Conservation (phyloP, 2,797 vertebrate genomes). For the Lagocephalus sceleratus region DNA sequence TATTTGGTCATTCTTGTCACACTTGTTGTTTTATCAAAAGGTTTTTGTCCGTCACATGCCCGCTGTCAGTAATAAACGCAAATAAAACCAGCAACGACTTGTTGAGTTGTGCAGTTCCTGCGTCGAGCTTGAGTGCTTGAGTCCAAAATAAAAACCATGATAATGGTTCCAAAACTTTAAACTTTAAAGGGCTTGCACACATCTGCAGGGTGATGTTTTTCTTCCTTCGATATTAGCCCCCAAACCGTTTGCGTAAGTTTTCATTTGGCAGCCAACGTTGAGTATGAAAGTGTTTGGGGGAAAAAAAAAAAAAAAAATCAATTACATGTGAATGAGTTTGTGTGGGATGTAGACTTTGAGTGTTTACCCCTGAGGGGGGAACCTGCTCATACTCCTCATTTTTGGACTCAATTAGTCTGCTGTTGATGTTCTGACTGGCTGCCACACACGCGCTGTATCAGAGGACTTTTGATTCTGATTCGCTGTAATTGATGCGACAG, state of each 20-base stretch:
- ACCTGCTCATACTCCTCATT: conserved; percentile 52
- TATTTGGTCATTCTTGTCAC: not conserved
- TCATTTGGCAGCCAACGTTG: conserved; percentile 54
- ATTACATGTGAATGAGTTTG: conserved; percentile 2
- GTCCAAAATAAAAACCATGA: too few species aligned
- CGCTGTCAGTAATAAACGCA: conserved; percentile 61
- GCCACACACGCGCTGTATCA: conserved; percentile 4
- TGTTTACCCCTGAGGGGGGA: conserved; percentile 63
- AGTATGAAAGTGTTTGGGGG: conserved; percentile 49
- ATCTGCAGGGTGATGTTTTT: conserved; percentile 24
- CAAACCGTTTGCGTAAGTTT: conserved; percentile 46
- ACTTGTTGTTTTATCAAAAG: conserved; percentile 36
- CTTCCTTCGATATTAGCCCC: conserved; percentile 49
- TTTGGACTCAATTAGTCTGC: conserved; percentile 53
- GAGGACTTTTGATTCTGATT: conserved; percentile 33
- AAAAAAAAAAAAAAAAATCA: conserved; percentile 53
- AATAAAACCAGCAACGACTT: conserved; percentile 54
- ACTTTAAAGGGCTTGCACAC: conserved; percentile 20
- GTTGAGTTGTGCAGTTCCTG: too few species aligned
- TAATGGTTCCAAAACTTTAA: conserved; percentile 5
- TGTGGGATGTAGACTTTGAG: conserved; percentile 37
- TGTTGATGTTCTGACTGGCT: conserved; percentile 47
- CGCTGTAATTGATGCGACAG: conserved; percentile 40
- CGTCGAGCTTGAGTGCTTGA: too few species aligned
- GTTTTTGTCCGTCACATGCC: conserved; percentile 49